Base-by-base conservation (phyloP, 2,113 vertebrate genomes). In the Hippocampus guttulatus region DNA sequence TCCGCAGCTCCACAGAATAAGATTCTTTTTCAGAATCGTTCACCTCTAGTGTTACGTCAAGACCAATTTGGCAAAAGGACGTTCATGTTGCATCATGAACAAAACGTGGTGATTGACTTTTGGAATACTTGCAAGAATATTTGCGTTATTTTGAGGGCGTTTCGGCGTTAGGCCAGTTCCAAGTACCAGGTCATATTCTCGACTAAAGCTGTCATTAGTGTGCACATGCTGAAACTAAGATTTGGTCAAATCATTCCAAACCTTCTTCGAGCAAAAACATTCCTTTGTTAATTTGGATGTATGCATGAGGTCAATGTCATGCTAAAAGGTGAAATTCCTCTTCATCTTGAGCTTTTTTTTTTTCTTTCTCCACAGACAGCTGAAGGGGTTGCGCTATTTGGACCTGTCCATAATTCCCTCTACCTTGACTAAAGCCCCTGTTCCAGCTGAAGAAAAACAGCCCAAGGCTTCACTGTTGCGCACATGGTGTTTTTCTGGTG, bases 401-500 rank as follows among this genome's bases (percentile, higher is more conserved):
- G 55, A 27, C 27, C 27, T 20, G 27, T 16, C 20, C 27, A 30
- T 61, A 61, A 61, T 20, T 27, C 58, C 27, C 58, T 18, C 58
- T 1, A 61, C 27, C 58, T 33, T 61, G 58, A 61, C 15, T 33
- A 61, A 33, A 61, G 16, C 27, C 6, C 30, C 58, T 33, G 15
- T 61, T 61, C 58, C 27, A 61, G 58, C 27, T 30, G 3, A 61
- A 33, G 30, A 61, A 61, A 61, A 61, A 33, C 58, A 33, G 58
- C 58, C 58, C 15, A 8, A 16, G 14, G 27, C 58, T 61, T 33
- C 27, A 8, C 27, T 61, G 58, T 33, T 61, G 58, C 33, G 58
- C 58, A 61, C 20, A 30, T 33, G 58, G 58, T 60, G 57, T 58
- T 60, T 33, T 60, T 30, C 58, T 60, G 58, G 58, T 60, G 27